These are phyloP conservation scores for Manduca sexta DNA, from an alignment of 1,140 invertebrate genomes.

Conservation along the genomic window DNA sequence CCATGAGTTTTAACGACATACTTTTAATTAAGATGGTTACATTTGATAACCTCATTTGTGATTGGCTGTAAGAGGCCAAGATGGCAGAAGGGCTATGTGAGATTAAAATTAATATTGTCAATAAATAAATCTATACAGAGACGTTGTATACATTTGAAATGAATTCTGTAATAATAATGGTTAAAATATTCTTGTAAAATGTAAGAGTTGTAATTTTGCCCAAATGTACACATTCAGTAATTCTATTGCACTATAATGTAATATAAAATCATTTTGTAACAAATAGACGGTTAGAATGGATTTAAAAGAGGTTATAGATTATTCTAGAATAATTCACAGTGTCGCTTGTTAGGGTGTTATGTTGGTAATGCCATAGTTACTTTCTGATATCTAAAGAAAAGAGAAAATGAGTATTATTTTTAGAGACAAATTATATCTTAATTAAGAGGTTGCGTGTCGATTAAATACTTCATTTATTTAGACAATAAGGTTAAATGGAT, in stretches of 20 bases:
- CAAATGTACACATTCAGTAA: conserved; percentile 58
- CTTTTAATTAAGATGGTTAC: too few species aligned
- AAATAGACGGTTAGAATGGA: conserved; percentile 54
- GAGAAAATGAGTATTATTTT: conserved; percentile 71
- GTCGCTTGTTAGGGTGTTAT: conserved; percentile 67
- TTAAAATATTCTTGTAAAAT: conserved; percentile 31
- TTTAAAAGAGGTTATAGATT: conserved; percentile 41
- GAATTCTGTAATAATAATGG: conserved; percentile 2
- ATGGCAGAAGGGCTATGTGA: too few species aligned
- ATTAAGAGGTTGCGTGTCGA: conserved; percentile 68
- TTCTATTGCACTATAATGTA: conserved; percentile 62
- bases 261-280: conserved; percentile 53
- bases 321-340: conserved; percentile 51
- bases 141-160: neutral
- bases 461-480: conserved; percentile 72
- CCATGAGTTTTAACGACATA: too few species aligned
- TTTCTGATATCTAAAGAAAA: conserved; percentile 52
- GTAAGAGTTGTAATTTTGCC: conserved; percentile 46
- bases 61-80: too few species aligned
- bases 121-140: too few species aligned
- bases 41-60: too few species aligned
- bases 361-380: conserved; percentile 65
- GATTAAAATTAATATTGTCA: too few species aligned
- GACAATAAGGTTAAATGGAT: conserved; percentile 74
- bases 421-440: conserved; percentile 70